Evolutionary conservation across 1,140 invertebrate genomes (phyloP).

Genomic region (Liolophura sinensis): DNA sequence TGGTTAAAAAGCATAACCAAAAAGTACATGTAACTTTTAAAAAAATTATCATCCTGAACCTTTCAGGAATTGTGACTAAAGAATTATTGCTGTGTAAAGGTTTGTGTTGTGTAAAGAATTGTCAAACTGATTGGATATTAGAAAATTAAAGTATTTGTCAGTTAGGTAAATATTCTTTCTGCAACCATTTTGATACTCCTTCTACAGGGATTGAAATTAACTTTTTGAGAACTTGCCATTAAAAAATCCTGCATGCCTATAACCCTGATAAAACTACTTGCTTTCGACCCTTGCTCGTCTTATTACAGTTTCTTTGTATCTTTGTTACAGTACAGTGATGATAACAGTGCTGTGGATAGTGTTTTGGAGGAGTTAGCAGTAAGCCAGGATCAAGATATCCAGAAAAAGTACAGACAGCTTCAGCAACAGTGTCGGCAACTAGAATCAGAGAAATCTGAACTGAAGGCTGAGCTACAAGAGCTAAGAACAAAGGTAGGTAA

Average conservation of each 20-base stretch:
- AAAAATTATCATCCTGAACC: too few relatives aligned
- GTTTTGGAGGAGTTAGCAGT: slow-evolving; percentile 24
- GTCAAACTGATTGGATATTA: too few relatives aligned
- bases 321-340: background rate
- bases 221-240: too few relatives aligned
- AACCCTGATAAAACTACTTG: slow-evolving; percentile 5
- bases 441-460: slow-evolving; percentile 16
- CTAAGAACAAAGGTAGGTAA: slow-evolving; percentile 31
- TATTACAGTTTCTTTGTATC: background rate
- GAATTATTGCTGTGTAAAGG: too few relatives aligned
- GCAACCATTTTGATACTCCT: background rate
- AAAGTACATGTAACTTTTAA: too few relatives aligned
- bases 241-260: background rate
- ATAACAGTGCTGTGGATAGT: background rate
- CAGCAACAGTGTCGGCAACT: slow-evolving; percentile 31
- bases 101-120: too few relatives aligned
- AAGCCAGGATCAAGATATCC: slow-evolving; percentile 13
- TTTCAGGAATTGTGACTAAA: too few relatives aligned
- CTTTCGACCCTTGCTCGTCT: background rate
- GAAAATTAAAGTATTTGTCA: too few relatives aligned
- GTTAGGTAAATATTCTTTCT: too few relatives aligned
- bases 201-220: background rate
- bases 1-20: too few relatives aligned
- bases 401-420: slow-evolving; percentile 26
- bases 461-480: slow-evolving; percentile 27